Evolutionary conservation across 2,888 invertebrate species (phyloP).

Genomic region (Resseliella maxima): DNA sequence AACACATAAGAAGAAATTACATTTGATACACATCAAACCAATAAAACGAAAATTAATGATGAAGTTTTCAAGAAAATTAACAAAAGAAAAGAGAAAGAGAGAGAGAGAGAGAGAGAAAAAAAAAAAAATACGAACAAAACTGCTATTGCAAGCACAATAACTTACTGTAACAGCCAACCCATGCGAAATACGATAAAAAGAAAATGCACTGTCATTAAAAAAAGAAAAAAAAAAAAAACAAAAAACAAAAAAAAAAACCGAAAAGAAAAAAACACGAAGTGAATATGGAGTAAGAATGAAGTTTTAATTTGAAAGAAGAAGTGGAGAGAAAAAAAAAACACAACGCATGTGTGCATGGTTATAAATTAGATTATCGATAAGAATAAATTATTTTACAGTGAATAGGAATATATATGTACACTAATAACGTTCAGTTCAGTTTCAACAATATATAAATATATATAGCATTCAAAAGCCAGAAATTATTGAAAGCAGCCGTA

Average conservation of each 20-base stretch:
- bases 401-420: constrained; percentile 43
- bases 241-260: no score
- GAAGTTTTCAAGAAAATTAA: constrained; percentile 6
- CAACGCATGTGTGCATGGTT: background rate
- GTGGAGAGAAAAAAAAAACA: background rate
- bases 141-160: background rate
- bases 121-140: background rate
- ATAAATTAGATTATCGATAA: constrained; percentile 53
- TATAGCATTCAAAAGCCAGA: constrained; percentile 26
- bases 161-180: background rate
- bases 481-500: constrained; percentile 46
- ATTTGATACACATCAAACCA: background rate
- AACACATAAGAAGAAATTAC: background rate
- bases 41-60: constrained; percentile 15
- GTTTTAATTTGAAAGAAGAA: background rate
- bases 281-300: constrained; percentile 15
- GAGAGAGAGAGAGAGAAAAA: background rate
- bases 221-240: no score
- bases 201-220: background rate
- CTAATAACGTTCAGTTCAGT: background rate
- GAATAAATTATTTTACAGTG: constrained; percentile 51
- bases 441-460: constrained; percentile 29
- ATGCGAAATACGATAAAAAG: background rate
- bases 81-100: no score
- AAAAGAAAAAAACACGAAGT: no score